A percentile compares a stretch with the other conserved stretches of the same genome.
Evolutionary conservation across 2,888 invertebrate species (phyloP).

Genomic region (Acanthococcus lagerstroemiae): DNA sequence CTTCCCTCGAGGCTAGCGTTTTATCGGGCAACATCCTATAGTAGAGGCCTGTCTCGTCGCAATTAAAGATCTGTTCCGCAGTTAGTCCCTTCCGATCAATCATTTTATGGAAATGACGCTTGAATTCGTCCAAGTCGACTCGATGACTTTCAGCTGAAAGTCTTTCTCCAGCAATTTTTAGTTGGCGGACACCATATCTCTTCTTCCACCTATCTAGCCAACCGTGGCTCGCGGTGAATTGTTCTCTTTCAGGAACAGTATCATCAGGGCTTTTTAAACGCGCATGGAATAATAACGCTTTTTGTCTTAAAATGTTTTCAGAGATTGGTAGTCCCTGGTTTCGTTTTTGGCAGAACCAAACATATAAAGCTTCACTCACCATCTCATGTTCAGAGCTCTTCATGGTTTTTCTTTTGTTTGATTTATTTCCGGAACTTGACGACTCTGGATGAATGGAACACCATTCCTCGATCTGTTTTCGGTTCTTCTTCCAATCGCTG

Average conservation of each 20-base stretch:
- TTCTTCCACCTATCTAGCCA: not conserved
- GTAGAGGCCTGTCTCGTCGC: not conserved
- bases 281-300: not conserved
- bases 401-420: not conserved
- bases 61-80: not conserved
- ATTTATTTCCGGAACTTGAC: too few relatives aligned
- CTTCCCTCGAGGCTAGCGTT: not conserved
- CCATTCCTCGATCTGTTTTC: too few relatives aligned
- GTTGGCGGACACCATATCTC: not conserved
- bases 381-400: not conserved
- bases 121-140: not conserved
- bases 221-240: not conserved
- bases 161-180: not conserved
- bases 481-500: too few relatives aligned
- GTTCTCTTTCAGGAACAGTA: too few relatives aligned
- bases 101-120: not conserved
- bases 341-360: not conserved
- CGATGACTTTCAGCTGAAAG: not conserved
- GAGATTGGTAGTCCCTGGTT: not conserved
- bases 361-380: not conserved
- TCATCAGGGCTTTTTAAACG: not conserved
- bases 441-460: too few relatives aligned
- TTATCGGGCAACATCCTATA: not conserved
- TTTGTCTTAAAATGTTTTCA: not conserved
- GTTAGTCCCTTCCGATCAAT: not conserved